These are phyloP conservation scores for Syngnathoides biaculeatus DNA, from an alignment of 2,113 vertebrate genomes.

Conservation along the genomic window DNA sequence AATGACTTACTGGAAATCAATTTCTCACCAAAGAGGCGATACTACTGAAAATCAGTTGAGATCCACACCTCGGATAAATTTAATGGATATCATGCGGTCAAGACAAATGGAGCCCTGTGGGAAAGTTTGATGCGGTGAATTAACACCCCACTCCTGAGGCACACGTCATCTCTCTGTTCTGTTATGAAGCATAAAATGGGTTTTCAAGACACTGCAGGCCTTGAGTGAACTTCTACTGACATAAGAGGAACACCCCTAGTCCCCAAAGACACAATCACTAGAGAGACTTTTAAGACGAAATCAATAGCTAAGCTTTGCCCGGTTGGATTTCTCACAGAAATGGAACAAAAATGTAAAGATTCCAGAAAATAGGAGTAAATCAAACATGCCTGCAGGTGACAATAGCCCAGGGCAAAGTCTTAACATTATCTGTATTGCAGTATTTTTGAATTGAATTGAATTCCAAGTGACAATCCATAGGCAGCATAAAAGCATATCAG, in stretches of 20 bases:
- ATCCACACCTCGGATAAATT: conserved; percentile 6
- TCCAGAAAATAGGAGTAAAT: conserved; percentile 14
- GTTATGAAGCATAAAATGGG: conserved; percentile 40
- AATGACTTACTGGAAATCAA: neutral
- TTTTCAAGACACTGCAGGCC: conserved; percentile 36
- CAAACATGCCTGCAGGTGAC: conserved; percentile 6
- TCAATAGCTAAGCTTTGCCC: conserved; percentile 37
- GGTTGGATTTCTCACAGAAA: conserved; percentile 23
- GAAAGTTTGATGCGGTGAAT: conserved; percentile 33
- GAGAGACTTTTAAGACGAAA: conserved; percentile 30
- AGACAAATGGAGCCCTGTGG: conserved; percentile 7
- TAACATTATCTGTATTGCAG: too few species aligned
- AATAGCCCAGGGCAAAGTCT: neutral
- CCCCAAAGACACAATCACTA: conserved; percentile 20
- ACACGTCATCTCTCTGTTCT: conserved; percentile 18
- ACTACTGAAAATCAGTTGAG: neutral
- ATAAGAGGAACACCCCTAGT: conserved; percentile 22
- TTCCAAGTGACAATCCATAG: neutral
- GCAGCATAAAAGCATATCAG: neutral
- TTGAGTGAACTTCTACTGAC: conserved; percentile 36
- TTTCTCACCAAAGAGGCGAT: conserved; percentile 6
- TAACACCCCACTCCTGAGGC: conserved; percentile 20
- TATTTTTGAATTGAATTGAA: neutral
- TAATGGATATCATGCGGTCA: conserved; percentile 20
- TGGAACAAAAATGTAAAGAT: conserved; percentile 12